These are phyloP conservation scores for Ophonus ardosiacus DNA, from an alignment of 2,888 invertebrate genomes.

Conservation along the genomic window DNA sequence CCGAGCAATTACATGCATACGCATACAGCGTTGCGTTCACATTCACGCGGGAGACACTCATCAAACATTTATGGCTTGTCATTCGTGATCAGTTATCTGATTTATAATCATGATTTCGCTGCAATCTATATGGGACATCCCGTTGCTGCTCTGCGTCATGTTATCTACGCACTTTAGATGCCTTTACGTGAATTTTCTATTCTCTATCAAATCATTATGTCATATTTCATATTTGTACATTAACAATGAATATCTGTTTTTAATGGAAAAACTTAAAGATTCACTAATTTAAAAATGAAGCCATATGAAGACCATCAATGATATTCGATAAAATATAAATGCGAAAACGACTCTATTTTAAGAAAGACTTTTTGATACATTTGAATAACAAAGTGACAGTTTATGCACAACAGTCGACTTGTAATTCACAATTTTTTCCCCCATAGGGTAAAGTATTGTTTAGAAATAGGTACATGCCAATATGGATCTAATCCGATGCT, in stretches of 20 bases:
- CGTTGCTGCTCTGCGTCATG: constrained; percentile 9
- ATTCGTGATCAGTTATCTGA: constrained; percentile 69
- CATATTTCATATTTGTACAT: neutral
- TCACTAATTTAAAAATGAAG: no score
- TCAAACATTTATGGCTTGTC: constrained; percentile 69
- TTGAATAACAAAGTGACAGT: no score
- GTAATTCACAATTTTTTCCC: no score
- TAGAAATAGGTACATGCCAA: no score
- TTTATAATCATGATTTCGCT: constrained; percentile 61
- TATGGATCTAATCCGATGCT: no score
- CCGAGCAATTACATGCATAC: constrained; percentile 61
- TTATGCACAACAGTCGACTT: no score
- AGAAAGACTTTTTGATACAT: no score
- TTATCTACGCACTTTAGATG: constrained; percentile 30
- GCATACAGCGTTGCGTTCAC: neutral
- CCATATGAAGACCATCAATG: no score
- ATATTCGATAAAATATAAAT: no score
- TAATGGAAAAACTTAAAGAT: neutral
- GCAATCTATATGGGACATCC: constrained; percentile 58
- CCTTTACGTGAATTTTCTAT: neutral
- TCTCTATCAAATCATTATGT: neutral
- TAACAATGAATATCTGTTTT: neutral
- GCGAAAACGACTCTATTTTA: no score
- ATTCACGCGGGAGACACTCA: constrained; percentile 57
- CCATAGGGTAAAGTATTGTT: no score